Conservation (phyloP, 2,888 invertebrate species). For the Cataglyphis livida region DNA sequence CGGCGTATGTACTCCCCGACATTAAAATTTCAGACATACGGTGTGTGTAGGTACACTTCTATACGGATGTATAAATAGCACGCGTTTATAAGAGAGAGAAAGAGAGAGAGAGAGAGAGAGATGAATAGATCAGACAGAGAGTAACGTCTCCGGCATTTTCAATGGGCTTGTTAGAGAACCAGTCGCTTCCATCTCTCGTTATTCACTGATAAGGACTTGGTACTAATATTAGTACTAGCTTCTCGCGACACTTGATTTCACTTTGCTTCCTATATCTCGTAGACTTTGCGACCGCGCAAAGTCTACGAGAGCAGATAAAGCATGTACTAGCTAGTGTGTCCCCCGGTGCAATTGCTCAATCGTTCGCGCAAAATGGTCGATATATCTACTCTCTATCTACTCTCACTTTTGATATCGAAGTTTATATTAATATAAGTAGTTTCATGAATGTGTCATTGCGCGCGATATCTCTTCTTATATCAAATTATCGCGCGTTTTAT, state of each 20-base stretch:
- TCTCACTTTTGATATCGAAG: constrained; percentile 19
- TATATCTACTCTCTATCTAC: neutral
- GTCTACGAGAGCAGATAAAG: constrained; percentile 15
- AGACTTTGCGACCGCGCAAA: neutral
- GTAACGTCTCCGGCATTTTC: constrained; percentile 34
- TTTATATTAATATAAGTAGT: neutral
- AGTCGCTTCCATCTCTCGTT: constrained; percentile 35
- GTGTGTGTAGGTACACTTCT: constrained; percentile 11
- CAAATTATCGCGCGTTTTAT: neutral
- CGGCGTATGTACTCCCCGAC: constrained; percentile 7
- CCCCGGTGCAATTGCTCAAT: constrained; percentile 43
- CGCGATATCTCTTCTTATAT: neutral
- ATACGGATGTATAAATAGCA: constrained; percentile 47
- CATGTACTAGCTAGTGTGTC: constrained; percentile 8
- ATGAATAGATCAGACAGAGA: neutral
- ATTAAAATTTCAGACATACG: constrained; percentile 41
- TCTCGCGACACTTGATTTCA: constrained; percentile 3
- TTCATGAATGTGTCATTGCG: neutral
- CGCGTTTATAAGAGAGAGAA: neutral
- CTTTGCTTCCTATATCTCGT: neutral
- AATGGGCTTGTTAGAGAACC: constrained; percentile 43
- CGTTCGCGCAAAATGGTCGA: constrained; percentile 11
- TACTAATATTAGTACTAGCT: constrained; percentile 4
- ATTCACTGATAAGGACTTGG: constrained; percentile 35
- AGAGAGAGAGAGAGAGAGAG: neutral